phyloP scores from a whole-genome alignment of 2,113 vertebrate genomes.

The Clarias macrocephalus region DNA sequence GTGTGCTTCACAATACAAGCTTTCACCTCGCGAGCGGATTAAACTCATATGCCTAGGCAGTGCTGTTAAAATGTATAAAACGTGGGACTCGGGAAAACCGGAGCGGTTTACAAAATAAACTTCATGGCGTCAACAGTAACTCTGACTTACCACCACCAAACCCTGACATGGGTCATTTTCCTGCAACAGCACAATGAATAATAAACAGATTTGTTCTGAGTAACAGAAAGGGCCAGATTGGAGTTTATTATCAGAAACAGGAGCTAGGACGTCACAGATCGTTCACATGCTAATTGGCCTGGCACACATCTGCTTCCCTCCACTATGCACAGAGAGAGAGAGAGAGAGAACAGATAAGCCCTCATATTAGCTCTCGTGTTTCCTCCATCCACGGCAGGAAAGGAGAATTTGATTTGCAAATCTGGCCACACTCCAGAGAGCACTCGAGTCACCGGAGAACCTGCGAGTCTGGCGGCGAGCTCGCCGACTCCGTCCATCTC shows the following conservation, averaged over 20 bases:
- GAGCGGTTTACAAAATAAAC: too few species aligned
- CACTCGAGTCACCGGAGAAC: constrained; percentile 17
- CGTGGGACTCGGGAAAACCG: too few species aligned
- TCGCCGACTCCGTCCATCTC: background rate
- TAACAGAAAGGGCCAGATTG: background rate
- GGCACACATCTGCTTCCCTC: background rate
- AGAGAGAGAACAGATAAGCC: background rate
- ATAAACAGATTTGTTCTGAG: background rate
- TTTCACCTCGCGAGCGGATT: too few species aligned
- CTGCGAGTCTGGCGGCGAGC: background rate
- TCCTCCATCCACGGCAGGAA: constrained; percentile 12
- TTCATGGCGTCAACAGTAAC: too few species aligned
- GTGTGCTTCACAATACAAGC: too few species aligned
- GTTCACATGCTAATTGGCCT: constrained; percentile 38
- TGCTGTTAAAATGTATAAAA: too few species aligned
- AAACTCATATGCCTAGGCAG: too few species aligned
- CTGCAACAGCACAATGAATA: background rate
- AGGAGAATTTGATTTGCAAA: constrained; percentile 39
- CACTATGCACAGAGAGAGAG: background rate
- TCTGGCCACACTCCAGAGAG: constrained; percentile 6
- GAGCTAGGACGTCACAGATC: background rate
- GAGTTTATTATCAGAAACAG: background rate
- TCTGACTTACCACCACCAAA: background rate
- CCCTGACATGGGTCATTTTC: background rate
- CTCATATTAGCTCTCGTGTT: background rate